Evolutionary conservation across 2,888 invertebrate species (phyloP), one percentile per base, ranked within the genome.

Genomic region (Philonicus albiceps): DNA sequence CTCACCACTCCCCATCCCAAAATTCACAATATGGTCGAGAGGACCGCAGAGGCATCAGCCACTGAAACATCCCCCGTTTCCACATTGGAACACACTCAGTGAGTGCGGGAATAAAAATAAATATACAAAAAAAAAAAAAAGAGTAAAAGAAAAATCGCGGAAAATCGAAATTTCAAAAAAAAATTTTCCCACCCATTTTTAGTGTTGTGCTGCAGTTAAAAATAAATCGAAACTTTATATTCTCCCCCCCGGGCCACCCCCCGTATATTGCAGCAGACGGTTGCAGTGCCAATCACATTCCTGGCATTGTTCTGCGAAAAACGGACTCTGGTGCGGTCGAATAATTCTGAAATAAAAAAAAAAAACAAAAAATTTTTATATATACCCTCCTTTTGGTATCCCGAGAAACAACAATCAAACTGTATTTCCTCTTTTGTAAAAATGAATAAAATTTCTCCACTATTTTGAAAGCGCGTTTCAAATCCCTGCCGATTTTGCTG

Each of bases 311-410:
- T 34, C 31, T 74, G 11, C 22, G 5, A 7, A 2, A n/a, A 74
- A n/a, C 27, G 74, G 34, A 74, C 31, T 16, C 74, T 74, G 74
- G 34, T 74, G 34, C 74, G 74, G 74, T 31, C 34, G 74, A 76
- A 76, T 76, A 37, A 76, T 76, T 76, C 40, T 40, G 76, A 76
- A n/a, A n/a, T n/a, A n/a, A n/a, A n/a, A n/a, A n/a, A n/a, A n/a
- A n/a, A n/a, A n/a, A n/a, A n/a, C n/a, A n/a, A n/a, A 76, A 76
- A 76, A 34, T 74, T n/a, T 34, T 43, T 19, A 19, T 19, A 76
- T 76, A 43, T 76, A n/a, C n/a, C 43, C 76, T 76, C 76, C 76
- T 30, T 2, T 49, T 64, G 64, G 53, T 13, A 19, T 75, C 76
- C 76, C 40, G 40, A 13, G 13, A 40, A 76, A 75, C 40, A 76